Base-by-base conservation (phyloP, 2,888 invertebrate genomes). In the Athalia circularis region DNA sequence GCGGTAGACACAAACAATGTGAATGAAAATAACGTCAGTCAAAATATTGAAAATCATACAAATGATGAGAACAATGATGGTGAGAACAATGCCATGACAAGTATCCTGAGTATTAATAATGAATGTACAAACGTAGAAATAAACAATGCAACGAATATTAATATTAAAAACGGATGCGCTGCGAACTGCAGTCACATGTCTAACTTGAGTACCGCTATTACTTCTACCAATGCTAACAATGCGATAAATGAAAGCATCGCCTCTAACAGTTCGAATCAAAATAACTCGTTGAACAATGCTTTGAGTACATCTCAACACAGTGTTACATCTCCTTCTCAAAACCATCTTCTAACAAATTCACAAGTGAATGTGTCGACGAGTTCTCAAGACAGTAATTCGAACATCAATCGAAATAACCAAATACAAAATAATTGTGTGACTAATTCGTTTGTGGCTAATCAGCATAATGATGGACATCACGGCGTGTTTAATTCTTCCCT, bases 61-160 rank as follows among this genome's bases (percentile, higher is more conserved):
- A 84, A 83, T 29, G 85, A 86, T 75, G 84, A 82, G n/a, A 68
- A 79, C 50, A 84, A 77, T 57, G 82, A 82, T 4, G 70, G 54
- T 47, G 77, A 80, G 43, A 72, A 67, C 7, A 47, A 68, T 54
- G 65, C 64, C 43, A 52, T 79, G 9, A 77, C 64, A 0, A 80
- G 62, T 45, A 78, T 78, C 2, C 77, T 82, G 65, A 81, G 79
- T 54, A 82, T 78, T 76, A 85, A 47, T 15, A 87, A 86, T 79
- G 88, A 89, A 68, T 90, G 90, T 85, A 89, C 90, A 80, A 90
- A 90, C 78, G 90, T 90, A 80, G 90, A 90, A 77, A 85, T 90
- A 79, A 90, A 90, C 79, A 90, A 90, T 81, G 90, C 88, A 81
- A 90, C 90, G 80, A 90, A 90, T 81, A 90, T 90, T 80, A 90